Conservation (phyloP, 2,113 vertebrate genomes). For the Fukomys damarensis region DNA sequence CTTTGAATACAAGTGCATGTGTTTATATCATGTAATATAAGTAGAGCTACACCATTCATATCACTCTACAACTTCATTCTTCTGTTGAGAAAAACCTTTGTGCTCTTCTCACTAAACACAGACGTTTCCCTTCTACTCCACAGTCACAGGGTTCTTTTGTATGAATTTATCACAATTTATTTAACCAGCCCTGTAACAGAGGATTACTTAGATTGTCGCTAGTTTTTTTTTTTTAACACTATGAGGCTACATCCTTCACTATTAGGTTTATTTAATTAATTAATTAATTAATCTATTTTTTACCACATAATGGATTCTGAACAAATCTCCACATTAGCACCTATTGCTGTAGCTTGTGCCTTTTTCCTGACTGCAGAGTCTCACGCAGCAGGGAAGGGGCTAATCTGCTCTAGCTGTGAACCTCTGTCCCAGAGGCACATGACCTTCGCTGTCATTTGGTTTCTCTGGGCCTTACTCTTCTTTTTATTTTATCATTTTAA, state of each 20-base stretch:
- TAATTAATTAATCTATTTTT: no score
- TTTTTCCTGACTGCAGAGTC: background rate
- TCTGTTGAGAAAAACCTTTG: background rate
- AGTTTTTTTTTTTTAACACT: background rate
- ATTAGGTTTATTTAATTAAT: background rate
- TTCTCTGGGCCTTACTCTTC: background rate
- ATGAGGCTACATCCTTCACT: background rate
- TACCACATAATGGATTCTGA: background rate
- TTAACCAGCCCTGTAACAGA: background rate
- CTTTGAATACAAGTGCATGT: background rate
- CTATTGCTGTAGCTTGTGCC: background rate
- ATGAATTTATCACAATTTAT: background rate
- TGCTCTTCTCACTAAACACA: background rate
- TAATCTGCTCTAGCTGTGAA: no score
- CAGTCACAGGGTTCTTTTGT: background rate
- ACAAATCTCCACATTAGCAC: background rate
- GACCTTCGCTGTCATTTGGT: background rate
- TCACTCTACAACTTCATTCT: background rate
- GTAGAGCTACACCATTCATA: background rate
- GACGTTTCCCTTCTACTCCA: background rate
- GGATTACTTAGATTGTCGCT: background rate
- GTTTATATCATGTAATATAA: background rate
- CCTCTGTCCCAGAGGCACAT: background rate
- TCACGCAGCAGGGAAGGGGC: background rate
- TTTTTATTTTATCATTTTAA: no score